Conservation (phyloP, 2,888 invertebrate species). For the Monochamus alternatus region DNA sequence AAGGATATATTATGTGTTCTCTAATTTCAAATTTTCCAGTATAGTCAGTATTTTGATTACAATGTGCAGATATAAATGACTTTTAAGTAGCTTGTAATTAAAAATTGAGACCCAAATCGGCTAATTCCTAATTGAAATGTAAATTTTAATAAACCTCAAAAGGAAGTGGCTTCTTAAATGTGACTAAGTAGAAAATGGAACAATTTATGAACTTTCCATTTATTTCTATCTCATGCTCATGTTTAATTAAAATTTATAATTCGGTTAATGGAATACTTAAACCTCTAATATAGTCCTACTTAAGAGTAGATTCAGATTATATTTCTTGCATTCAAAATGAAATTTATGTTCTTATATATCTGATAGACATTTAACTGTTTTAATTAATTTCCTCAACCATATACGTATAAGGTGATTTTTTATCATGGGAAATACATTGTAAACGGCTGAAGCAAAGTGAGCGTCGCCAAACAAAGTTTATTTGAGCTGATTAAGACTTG, state of each 20-base stretch:
- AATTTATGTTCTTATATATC: no score
- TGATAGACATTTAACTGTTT: no score
- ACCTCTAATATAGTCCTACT: background rate
- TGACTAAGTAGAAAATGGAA: background rate
- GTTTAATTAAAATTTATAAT: background rate
- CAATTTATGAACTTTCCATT: background rate
- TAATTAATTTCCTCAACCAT: no score
- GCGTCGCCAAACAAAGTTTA: no score
- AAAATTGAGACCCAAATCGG: background rate
- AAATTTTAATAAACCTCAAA: background rate
- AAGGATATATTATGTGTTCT: no score
- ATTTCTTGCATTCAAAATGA: background rate
- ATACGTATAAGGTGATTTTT: no score
- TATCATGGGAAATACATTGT: no score
- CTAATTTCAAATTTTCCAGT: no score
- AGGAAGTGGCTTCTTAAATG: constrained; percentile 1
- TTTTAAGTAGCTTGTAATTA: background rate
- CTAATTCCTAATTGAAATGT: constrained; percentile 13
- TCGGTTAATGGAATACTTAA: background rate
- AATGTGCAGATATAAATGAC: background rate
- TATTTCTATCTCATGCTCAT: background rate
- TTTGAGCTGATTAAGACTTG: no score
- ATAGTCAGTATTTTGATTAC: no score
- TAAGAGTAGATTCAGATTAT: background rate
- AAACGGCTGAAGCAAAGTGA: no score